These are phyloP conservation scores for Vombatus ursinus DNA, from an alignment of 2,113 vertebrate species.

Conservation along the genomic window DNA sequence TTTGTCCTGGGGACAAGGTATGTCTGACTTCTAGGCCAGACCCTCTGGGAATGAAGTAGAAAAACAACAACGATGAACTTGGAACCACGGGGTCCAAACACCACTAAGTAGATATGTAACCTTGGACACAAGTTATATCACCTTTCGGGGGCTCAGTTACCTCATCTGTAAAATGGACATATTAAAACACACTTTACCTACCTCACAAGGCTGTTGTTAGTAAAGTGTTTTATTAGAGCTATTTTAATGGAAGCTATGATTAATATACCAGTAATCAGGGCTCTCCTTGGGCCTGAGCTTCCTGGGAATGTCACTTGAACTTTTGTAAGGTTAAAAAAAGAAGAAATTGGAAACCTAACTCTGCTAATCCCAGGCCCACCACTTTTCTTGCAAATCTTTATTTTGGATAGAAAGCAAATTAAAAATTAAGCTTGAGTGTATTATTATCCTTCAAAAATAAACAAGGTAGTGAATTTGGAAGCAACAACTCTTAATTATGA, in stretches of 20 bases:
- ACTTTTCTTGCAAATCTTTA: constrained; percentile 56
- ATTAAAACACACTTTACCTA: neutral
- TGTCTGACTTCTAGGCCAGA: neutral
- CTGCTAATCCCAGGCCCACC: constrained; percentile 41
- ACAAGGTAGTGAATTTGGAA: constrained; percentile 65
- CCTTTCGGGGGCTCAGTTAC: neutral
- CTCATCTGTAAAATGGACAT: neutral
- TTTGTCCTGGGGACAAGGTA: neutral
- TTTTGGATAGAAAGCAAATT: constrained; percentile 67
- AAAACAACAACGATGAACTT: neutral
- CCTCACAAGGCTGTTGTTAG: neutral
- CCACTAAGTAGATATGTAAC: neutral
- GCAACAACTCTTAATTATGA: constrained; percentile 72
- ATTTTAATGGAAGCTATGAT: neutral
- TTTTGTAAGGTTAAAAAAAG: neutral
- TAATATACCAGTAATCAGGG: neutral
- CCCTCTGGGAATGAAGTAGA: neutral
- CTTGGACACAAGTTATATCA: neutral
- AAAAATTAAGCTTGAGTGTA: constrained; percentile 71
- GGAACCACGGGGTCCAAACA: neutral
- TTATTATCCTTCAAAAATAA: constrained; percentile 74
- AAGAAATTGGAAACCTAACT: constrained; percentile 24
- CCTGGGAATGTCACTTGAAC: neutral
- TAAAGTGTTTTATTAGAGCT: neutral
- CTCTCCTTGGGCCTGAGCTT: neutral